A percentile compares a stretch with the other conserved stretches of the same genome.
Conservation (phyloP, 2,888 invertebrate genomes). For the Lithodes maja region DNA sequence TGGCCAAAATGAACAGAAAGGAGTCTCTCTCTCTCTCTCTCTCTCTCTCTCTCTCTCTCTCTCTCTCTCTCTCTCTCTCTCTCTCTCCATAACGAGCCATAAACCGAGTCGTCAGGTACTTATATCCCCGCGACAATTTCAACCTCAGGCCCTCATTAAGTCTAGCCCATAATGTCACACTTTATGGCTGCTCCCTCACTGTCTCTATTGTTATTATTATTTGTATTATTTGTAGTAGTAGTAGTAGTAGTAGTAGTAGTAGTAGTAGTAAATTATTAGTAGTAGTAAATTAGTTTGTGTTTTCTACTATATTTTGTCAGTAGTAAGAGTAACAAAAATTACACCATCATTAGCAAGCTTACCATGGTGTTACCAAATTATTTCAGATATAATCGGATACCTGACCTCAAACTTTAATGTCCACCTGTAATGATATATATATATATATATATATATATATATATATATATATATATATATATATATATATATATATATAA, state of each 20-base stretch:
- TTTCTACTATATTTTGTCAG: too few relatives aligned
- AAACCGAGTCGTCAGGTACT: not conserved
- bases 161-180: not conserved
- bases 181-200: not conserved
- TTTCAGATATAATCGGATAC: too few relatives aligned
- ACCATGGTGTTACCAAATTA: too few relatives aligned
- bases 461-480: too few relatives aligned
- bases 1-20: too few relatives aligned
- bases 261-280: not conserved
- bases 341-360: too few relatives aligned
- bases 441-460: too few relatives aligned
- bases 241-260: not conserved
- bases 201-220: not conserved
- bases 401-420: too few relatives aligned
- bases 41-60: not conserved
- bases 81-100: not conserved
- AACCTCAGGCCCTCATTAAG: not conserved
- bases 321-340: too few relatives aligned
- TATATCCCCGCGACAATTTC: not conserved
- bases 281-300: too few relatives aligned
- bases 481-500: too few relatives aligned
- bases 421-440: too few relatives aligned
- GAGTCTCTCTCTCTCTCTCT: not conserved
- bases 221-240: not conserved
- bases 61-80: slow-evolving; percentile 15